Percentiles rank a stretch among this genome's conserved stretches.
Conservation (phyloP, 2,797 vertebrate genomes). For the Acipenser oxyrinchus region DNA sequence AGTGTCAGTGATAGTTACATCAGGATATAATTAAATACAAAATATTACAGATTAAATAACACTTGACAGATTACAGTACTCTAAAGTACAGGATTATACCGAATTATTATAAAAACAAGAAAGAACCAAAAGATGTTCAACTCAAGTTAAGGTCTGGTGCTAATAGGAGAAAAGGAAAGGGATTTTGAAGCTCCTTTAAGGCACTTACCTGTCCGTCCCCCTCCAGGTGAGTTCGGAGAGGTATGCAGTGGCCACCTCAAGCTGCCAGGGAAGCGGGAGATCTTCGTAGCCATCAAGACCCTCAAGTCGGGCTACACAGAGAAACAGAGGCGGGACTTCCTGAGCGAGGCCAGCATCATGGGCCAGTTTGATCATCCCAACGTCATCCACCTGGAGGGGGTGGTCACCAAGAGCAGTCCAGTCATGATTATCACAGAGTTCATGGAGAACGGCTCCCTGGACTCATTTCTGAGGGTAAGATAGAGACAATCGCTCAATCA, state of each 20-base stretch:
- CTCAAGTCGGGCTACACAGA: conserved; percentile 95
- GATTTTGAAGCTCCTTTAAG: too few relatives aligned
- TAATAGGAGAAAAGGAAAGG: too few relatives aligned
- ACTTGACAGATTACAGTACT: too few relatives aligned
- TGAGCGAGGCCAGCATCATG: conserved; percentile 98
- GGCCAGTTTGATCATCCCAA: conserved; percentile 97
- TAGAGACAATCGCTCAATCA: not conserved
- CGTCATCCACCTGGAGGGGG: conserved; percentile 91
- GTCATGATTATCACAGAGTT: conserved; percentile 98
- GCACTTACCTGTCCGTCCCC: too few relatives aligned
- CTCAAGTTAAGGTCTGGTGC: too few relatives aligned
- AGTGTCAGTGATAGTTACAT: too few relatives aligned
- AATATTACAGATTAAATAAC: too few relatives aligned
- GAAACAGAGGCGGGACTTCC: conserved; percentile 91
- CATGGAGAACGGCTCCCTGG: conserved; percentile 96
- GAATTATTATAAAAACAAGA: too few relatives aligned
- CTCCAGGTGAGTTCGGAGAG: conserved; percentile 88
- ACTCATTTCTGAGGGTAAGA: conserved; percentile 47
- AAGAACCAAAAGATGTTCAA: too few relatives aligned
- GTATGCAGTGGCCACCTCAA: conserved; percentile 96
- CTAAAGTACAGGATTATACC: too few relatives aligned
- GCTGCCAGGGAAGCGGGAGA: conserved; percentile 93
- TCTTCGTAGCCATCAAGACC: conserved; percentile 96
- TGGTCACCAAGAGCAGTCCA: conserved; percentile 93
- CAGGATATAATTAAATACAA: too few relatives aligned